These are phyloP conservation scores for Archips xylosteana DNA, from an alignment of 2,888 invertebrate species.

Conservation along the genomic window DNA sequence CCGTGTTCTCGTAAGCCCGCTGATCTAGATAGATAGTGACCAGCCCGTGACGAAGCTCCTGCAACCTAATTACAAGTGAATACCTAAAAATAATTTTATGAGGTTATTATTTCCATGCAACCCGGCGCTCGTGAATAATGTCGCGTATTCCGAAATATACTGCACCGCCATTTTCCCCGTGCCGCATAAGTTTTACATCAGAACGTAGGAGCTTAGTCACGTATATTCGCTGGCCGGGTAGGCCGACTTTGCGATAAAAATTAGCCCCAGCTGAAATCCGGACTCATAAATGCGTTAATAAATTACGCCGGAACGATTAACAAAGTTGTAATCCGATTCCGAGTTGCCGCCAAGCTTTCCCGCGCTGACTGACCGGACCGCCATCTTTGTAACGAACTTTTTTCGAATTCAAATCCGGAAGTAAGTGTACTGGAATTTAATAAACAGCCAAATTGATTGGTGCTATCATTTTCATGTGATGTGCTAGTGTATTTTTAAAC, in stretches of 20 bases:
- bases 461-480: conserved; percentile 53
- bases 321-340: conserved; percentile 46
- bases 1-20: conserved; percentile 1
- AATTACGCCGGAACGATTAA: conserved; percentile 49
- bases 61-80: conserved; percentile 39
- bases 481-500: conserved; percentile 49
- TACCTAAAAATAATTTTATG: conserved; percentile 42
- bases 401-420: conserved; percentile 63
- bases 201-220: conserved; percentile 77
- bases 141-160: conserved; percentile 73
- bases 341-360: conserved; percentile 57
- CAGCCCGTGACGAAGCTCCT: conserved; percentile 34
- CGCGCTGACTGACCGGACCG: conserved; percentile 63
- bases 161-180: conserved; percentile 65
- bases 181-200: conserved; percentile 78
- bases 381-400: conserved; percentile 62
- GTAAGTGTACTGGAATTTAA: conserved; percentile 67
- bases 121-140: conserved; percentile 60
- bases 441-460: conserved; percentile 53
- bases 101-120: conserved; percentile 60
- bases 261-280: conserved; percentile 60
- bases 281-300: conserved; percentile 55
- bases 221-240: conserved; percentile 71
- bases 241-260: conserved; percentile 71
- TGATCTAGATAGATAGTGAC: conserved; percentile 25